A percentile compares a stretch with the other conserved stretches of the same genome.
Conservation (phyloP, 2,797 vertebrate genomes). For the Aulostomus chinensis region DNA sequence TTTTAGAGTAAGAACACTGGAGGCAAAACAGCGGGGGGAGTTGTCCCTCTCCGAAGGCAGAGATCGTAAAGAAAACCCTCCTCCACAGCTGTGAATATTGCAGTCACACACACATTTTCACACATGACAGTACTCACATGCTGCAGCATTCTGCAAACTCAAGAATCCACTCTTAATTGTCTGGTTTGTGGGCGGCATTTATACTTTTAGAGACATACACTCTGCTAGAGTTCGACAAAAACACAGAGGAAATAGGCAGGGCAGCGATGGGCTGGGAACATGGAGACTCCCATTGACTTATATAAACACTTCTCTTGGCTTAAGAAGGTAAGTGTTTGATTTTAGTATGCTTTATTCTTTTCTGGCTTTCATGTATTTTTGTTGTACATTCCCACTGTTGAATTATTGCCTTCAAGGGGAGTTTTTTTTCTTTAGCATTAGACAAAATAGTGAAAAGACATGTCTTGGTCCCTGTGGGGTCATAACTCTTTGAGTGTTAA, state of each 20-base stretch:
- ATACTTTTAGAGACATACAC: conserved; percentile 4
- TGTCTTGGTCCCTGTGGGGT: no score
- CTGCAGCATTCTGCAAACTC: conserved; percentile 16
- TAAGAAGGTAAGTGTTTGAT: conserved; percentile 85
- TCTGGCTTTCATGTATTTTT: not conserved
- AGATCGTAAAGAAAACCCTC: conserved; percentile 46
- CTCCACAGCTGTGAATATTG: conserved; percentile 58
- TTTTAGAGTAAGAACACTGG: no score
- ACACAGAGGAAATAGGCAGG: conserved; percentile 23
- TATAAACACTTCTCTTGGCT: conserved; percentile 96
- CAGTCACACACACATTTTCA: conserved; percentile 25
- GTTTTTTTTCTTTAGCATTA: no score
- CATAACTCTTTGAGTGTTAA: no score
- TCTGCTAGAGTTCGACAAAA: not conserved
- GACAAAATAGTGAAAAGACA: no score
- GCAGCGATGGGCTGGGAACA: conserved; percentile 90
- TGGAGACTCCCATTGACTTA: conserved; percentile 95
- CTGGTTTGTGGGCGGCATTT: not conserved
- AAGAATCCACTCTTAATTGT: conserved; percentile 24
- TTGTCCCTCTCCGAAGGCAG: conserved; percentile 54
- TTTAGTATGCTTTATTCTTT: conserved; percentile 21
- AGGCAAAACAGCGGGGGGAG: conserved; percentile 13
- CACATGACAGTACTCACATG: conserved; percentile 35
- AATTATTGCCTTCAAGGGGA: not conserved
- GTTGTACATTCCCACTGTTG: not conserved